These are phyloP conservation scores for Microtus pennsylvanicus DNA, from an alignment of 2,113 vertebrate genomes.

Conservation along the genomic window DNA sequence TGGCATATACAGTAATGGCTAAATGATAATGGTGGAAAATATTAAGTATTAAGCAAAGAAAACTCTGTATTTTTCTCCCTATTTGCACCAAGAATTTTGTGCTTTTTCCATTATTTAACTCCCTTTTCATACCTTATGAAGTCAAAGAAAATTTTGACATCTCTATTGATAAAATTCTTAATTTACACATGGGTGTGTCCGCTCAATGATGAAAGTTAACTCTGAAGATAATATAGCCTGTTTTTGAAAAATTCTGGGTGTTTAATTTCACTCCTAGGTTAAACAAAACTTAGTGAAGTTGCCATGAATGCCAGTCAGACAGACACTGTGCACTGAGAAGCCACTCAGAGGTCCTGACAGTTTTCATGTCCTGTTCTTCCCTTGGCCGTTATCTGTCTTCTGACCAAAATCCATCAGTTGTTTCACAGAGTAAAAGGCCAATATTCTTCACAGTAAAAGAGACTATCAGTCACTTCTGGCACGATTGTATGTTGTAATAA, in stretches of 20 bases:
- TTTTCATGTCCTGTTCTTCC: not conserved
- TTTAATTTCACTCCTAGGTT: not conserved
- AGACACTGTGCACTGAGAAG: not conserved
- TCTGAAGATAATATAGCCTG: not conserved
- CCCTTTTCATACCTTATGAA: not conserved
- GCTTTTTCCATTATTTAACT: not conserved
- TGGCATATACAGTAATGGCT: not conserved
- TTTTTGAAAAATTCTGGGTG: not conserved
- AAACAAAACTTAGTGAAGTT: not conserved
- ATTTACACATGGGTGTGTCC: not conserved
- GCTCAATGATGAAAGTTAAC: not conserved
- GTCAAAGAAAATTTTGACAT: conserved; percentile 7
- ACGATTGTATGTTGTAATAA: no score
- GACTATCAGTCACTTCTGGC: conserved; percentile 11
- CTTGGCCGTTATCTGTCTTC: not conserved
- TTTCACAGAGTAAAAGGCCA: not conserved
- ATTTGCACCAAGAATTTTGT: not conserved
- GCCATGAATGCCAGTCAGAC: not conserved
- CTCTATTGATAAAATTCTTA: conserved; percentile 13
- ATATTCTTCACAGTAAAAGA: not conserved
- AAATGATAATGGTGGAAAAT: not conserved
- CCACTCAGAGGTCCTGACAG: not conserved
- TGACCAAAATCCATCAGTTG: conserved; percentile 4
- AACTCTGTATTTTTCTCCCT: not conserved
- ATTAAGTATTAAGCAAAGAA: conserved; percentile 32